Evolutionary conservation across 2,113 vertebrate genomes (phyloP).

Genomic region (Opisthocomus hoazin): DNA sequence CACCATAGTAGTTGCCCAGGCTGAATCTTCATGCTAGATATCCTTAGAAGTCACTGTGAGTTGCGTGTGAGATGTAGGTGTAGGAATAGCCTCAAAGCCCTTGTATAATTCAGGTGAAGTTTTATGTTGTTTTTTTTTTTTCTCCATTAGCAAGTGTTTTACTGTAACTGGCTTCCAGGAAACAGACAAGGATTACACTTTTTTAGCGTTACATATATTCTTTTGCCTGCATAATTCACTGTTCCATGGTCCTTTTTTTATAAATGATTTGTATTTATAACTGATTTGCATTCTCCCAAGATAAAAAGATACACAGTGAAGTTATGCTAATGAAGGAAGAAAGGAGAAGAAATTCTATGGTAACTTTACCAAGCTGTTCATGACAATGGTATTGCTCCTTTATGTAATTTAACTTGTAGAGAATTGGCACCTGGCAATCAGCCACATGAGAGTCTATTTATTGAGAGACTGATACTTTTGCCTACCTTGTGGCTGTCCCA

Average conservation of each 20-base stretch:
- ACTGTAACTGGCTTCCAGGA: background rate
- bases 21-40: background rate
- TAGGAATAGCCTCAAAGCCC: background rate
- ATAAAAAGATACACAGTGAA: background rate
- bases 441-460: background rate
- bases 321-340: background rate
- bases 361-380: background rate
- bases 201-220: background rate
- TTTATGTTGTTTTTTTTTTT: background rate
- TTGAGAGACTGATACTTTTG: background rate
- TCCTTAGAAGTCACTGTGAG: background rate
- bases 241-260: fast-evolving
- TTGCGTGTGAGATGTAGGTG: background rate
- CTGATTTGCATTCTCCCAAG: background rate
- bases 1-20: background rate
- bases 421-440: background rate
- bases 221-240: background rate
- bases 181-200: background rate
- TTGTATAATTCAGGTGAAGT: background rate
- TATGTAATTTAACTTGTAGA: background rate
- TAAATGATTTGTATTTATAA: background rate
- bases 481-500: background rate
- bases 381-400: background rate
- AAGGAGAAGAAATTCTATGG: background rate
- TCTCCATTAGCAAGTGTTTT: background rate